A percentile compares a stretch with the other conserved stretches of the same genome.
phyloP scores from a whole-genome alignment of 2,113 vertebrate genomes.

The Phyllostomus hastatus region DNA sequence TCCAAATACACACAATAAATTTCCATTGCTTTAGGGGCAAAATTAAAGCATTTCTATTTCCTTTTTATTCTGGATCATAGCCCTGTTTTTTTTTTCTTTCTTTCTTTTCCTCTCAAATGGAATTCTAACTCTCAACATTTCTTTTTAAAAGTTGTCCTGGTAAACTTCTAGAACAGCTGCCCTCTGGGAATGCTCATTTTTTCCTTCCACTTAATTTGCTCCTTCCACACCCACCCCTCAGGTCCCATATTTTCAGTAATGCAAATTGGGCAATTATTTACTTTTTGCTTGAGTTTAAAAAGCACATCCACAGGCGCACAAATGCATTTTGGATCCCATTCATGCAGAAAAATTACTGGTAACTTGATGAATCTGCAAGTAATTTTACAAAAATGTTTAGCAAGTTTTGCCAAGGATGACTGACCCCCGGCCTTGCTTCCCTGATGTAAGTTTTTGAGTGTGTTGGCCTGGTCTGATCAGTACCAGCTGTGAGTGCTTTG shows the following conservation, averaged over 20 bases:
- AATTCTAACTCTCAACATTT: conserved; percentile 5
- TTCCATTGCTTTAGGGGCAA: conserved; percentile 49
- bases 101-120: neutral
- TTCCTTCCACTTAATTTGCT: neutral
- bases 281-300: conserved; percentile 43
- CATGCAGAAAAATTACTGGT: conserved; percentile 51
- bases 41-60: conserved; percentile 59
- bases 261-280: conserved; percentile 24
- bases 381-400: conserved; percentile 72
- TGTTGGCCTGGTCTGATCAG: conserved; percentile 37
- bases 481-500: conserved; percentile 41
- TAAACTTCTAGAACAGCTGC: neutral
- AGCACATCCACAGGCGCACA: neutral
- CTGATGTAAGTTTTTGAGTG: conserved; percentile 59
- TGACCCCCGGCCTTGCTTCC: conserved; percentile 44
- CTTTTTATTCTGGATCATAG: conserved; percentile 27
- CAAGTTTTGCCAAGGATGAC: conserved; percentile 51
- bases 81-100: neutral
- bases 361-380: conserved; percentile 61
- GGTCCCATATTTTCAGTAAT: conserved; percentile 1
- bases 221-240: neutral
- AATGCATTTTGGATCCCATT: conserved; percentile 55
- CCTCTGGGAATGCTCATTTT: neutral
- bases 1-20: conserved; percentile 52
- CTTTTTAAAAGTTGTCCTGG: neutral